Evolutionary conservation across 2,797 vertebrate species (phyloP).

Genomic region (Trachurus trachurus): DNA sequence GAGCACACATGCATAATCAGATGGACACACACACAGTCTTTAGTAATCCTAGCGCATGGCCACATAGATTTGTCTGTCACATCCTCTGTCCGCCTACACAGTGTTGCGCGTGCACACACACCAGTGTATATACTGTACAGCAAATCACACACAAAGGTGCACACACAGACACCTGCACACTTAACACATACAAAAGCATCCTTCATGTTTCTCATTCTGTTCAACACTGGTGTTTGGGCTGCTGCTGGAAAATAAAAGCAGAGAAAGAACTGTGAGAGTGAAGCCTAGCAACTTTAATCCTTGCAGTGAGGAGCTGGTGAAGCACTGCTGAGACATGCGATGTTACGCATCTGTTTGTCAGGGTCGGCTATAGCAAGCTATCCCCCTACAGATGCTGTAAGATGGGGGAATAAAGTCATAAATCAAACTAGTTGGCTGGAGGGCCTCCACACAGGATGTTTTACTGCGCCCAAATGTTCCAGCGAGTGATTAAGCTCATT

Average conservation of each 20-base stretch:
- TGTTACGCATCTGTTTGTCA: constrained; percentile 65
- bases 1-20: constrained; percentile 45
- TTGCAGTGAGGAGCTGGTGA: constrained; percentile 31
- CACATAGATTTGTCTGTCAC: constrained; percentile 50
- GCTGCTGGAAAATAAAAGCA: constrained; percentile 40
- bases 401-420: constrained; percentile 64
- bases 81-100: constrained; percentile 47
- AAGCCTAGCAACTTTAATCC: constrained; percentile 38
- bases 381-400: constrained; percentile 54
- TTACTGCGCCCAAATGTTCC: constrained; percentile 75
- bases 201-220: constrained; percentile 34
- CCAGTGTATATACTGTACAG: background rate
- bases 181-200: constrained; percentile 34
- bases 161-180: constrained; percentile 15
- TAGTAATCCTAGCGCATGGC: constrained; percentile 31
- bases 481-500: constrained; percentile 76
- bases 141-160: constrained; percentile 11
- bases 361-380: constrained; percentile 49
- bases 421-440: constrained; percentile 73
- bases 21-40: constrained; percentile 38
- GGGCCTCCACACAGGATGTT: constrained; percentile 64
- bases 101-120: constrained; percentile 15
- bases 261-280: constrained; percentile 20
- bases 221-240: constrained; percentile 20
- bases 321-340: constrained; percentile 50